Evolutionary conservation across 2,888 invertebrate species (phyloP).

Genomic region (Neocrepidodera transversa): DNA sequence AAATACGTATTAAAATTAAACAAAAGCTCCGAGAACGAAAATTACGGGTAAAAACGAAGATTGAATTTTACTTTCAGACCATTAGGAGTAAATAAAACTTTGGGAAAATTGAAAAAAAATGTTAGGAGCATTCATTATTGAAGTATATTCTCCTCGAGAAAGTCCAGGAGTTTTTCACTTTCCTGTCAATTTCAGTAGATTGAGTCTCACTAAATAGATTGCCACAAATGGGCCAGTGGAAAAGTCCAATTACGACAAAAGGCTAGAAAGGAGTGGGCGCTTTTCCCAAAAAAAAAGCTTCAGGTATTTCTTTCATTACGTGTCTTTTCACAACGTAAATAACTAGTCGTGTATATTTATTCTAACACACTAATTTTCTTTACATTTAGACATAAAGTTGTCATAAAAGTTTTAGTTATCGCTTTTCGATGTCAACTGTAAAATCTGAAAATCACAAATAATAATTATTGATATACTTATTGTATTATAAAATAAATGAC

Average conservation of each 20-base stretch:
- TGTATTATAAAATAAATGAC: too few relatives aligned
- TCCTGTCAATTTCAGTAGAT: conserved; percentile 35
- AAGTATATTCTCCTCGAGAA: conserved; percentile 28
- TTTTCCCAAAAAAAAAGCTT: conserved; percentile 4
- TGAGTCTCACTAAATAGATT: conserved; percentile 35
- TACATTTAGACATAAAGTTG: too few relatives aligned
- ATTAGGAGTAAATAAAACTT: conserved; percentile 29
- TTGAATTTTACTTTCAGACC: conserved; percentile 29
- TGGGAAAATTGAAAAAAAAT: conserved; percentile 26
- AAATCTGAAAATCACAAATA: too few relatives aligned
- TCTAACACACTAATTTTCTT: neutral
- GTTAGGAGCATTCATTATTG: conserved; percentile 33
- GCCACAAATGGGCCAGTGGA: conserved; percentile 33
- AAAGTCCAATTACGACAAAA: conserved; percentile 30
- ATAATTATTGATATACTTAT: too few relatives aligned
- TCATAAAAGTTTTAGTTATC: too few relatives aligned
- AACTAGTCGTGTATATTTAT: neutral
- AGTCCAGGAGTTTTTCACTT: conserved; percentile 32
- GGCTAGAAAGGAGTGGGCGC: conserved; percentile 9
- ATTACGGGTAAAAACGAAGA: conserved; percentile 18
- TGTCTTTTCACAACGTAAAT: conserved; percentile 13
- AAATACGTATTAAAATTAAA: conserved; percentile 18
- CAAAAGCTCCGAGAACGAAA: conserved; percentile 15
- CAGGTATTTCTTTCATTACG: conserved; percentile 32
- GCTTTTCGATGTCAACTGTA: too few relatives aligned